Conservation (phyloP, 2,888 invertebrate species). For the Campoletis raptor region DNA sequence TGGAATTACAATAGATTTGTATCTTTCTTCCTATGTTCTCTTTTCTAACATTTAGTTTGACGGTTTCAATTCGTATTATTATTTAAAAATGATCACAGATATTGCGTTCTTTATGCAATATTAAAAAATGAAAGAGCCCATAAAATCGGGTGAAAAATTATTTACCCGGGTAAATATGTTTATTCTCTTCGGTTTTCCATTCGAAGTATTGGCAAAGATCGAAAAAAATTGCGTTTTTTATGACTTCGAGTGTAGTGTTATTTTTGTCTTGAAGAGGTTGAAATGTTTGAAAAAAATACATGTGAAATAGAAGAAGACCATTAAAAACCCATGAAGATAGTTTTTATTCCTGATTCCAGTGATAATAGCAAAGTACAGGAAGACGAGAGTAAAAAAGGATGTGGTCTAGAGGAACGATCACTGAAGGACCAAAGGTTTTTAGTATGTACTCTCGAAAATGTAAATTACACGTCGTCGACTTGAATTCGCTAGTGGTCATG, state of each 20-base stretch:
- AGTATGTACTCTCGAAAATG: conserved; percentile 61
- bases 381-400: background rate
- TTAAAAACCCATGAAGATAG: background rate
- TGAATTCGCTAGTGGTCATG: conserved; percentile 36
- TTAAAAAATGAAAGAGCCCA: background rate
- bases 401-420: conserved; percentile 33
- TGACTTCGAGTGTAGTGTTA: background rate
- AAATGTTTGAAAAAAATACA: background rate
- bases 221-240: background rate
- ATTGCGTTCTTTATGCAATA: background rate
- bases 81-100: background rate
- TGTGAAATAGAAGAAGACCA: background rate
- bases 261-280: background rate
- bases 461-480: conserved; percentile 68
- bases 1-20: background rate
- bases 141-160: background rate
- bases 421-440: conserved; percentile 30
- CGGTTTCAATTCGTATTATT: background rate
- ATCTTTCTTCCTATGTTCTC: background rate
- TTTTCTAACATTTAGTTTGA: background rate
- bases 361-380: conserved; percentile 23
- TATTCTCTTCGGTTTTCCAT: too few species aligned
- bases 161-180: background rate
- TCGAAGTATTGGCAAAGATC: background rate
- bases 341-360: background rate